Evolutionary conservation across 2,888 invertebrate genomes (phyloP).

Genomic region (Lepidonotus clava): DNA sequence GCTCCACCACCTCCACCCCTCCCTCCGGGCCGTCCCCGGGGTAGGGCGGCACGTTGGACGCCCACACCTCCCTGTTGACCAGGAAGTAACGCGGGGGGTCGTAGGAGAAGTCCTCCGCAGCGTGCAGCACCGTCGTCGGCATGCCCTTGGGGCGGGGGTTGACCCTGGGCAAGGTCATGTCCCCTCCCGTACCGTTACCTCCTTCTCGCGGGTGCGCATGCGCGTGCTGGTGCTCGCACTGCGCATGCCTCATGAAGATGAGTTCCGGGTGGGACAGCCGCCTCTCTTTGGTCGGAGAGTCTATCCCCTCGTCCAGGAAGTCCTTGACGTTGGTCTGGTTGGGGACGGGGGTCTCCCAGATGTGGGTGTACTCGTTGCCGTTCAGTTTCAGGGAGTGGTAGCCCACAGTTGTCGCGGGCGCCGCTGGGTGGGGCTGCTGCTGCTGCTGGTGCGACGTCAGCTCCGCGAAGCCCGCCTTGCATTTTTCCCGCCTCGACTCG

Average conservation of each 20-base stretch:
- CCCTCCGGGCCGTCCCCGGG: neutral
- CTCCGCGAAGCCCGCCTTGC: constrained; percentile 18
- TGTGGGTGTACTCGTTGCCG: constrained; percentile 53
- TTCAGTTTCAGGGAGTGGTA: constrained; percentile 46
- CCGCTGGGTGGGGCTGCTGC: neutral
- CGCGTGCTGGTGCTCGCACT: constrained; percentile 14
- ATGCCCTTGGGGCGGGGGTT: neutral
- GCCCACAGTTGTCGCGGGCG: neutral
- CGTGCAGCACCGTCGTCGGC: neutral
- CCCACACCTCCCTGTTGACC: constrained; percentile 46
- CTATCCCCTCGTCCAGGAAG: constrained; percentile 31
- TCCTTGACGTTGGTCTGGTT: constrained; percentile 25
- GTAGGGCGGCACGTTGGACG: constrained; percentile 39
- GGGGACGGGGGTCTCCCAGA: constrained; percentile 53
- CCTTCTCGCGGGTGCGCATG: neutral
- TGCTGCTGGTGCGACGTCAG: neutral
- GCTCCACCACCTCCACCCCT: neutral
- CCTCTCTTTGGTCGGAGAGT: constrained; percentile 14
- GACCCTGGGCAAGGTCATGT: constrained; percentile 23
- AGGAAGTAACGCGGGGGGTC: constrained; percentile 43
- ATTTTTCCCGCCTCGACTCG: constrained; percentile 27
- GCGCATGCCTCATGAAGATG: constrained; percentile 18
- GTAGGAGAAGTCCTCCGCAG: constrained; percentile 29
- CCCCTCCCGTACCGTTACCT: neutral
- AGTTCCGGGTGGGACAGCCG: constrained; percentile 39